Evolutionary conservation across 2,113 vertebrate genomes (phyloP).

Genomic region (Pampusana beccarii): DNA sequence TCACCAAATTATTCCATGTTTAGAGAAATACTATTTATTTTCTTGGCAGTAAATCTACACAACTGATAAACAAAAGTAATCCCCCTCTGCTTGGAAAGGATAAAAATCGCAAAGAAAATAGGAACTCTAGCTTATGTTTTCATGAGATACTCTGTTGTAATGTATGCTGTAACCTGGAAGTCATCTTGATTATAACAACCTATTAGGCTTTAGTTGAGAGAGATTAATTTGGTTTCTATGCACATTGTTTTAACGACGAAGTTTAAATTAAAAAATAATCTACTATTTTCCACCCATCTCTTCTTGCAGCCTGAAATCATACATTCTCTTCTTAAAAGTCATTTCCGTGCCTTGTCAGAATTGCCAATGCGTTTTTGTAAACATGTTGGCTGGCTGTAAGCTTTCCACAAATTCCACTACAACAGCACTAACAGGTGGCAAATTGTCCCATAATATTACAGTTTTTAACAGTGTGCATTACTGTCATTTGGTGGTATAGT

Average conservation of each 20-base stretch:
- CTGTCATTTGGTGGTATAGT: neutral
- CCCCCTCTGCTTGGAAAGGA: neutral
- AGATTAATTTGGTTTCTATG: neutral
- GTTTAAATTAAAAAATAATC: neutral
- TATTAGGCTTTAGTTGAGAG: neutral
- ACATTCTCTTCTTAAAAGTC: neutral
- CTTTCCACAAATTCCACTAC: neutral
- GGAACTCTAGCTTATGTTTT: neutral
- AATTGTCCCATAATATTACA: neutral
- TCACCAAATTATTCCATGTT: neutral
- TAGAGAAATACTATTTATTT: neutral
- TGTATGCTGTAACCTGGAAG: neutral
- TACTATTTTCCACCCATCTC: neutral
- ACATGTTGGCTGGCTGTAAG: fast-evolving
- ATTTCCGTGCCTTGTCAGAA: neutral
- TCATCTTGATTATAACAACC: neutral
- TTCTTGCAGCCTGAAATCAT: neutral
- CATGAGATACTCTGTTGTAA: neutral
- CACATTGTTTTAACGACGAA: neutral
- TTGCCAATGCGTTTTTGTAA: neutral
- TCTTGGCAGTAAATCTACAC: neutral
- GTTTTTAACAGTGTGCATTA: neutral
- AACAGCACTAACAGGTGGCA: neutral
- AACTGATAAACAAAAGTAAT: neutral
- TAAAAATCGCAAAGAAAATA: neutral